These are phyloP conservation scores for Gambusia yucatana DNA, from an alignment of 2,797 vertebrate genomes.

Conservation along the genomic window DNA sequence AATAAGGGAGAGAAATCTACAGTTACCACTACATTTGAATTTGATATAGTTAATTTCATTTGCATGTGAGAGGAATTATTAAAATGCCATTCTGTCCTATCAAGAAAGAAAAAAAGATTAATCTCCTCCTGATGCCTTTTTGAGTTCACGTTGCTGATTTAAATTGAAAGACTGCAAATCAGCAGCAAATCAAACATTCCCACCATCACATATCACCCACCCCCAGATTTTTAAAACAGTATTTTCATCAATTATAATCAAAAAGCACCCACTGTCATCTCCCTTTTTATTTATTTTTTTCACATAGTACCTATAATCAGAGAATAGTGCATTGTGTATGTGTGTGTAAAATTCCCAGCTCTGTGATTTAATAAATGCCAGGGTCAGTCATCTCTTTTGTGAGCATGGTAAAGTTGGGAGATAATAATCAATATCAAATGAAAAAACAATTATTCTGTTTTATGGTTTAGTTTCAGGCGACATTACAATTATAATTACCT, in stretches of 20 bases:
- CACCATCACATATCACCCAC: conserved; percentile 44
- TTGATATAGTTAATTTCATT: conserved; percentile 17
- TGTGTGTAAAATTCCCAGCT: conserved; percentile 8
- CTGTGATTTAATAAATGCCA: conserved; percentile 38
- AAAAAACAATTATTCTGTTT: not conserved
- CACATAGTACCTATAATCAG: conserved; percentile 39
- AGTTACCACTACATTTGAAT: conserved; percentile 20
- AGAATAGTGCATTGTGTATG: conserved; percentile 17
- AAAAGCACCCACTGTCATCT: conserved; percentile 74
- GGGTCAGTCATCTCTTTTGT: conserved; percentile 36
- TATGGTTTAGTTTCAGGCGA: not conserved
- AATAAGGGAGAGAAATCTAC: not conserved
- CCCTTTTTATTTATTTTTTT: not conserved
- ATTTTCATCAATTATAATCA: conserved; percentile 94
- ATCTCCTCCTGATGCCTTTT: conserved; percentile 82
- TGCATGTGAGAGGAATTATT: conserved; percentile 19
- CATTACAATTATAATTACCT: not conserved
- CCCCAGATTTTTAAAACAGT: conserved; percentile 81
- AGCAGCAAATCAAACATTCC: conserved; percentile 87
- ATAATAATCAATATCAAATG: conserved; percentile 19
- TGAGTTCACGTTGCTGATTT: conserved; percentile 87
- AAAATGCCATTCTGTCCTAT: not conserved
- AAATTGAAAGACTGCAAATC: conserved; percentile 89
- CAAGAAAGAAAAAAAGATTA: conserved; percentile 68
- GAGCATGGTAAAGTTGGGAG: not conserved